Evolutionary conservation across 2,113 vertebrate species (phyloP), one percentile per base, ranked within the genome.

Genomic region (Phasianus colchicus): DNA sequence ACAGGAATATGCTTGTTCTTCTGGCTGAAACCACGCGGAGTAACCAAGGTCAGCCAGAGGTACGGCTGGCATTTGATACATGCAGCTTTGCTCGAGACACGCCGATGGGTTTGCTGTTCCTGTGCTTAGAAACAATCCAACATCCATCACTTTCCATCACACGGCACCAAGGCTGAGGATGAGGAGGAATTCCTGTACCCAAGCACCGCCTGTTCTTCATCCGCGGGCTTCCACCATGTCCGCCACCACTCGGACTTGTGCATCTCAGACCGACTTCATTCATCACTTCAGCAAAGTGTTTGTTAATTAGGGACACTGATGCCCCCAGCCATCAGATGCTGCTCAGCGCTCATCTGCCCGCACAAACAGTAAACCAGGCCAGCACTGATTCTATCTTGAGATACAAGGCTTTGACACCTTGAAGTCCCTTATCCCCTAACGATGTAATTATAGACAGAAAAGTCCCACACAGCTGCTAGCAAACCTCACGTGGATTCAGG

Each of bases 221-320:
- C 5, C 9, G 1, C 11, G 4, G 30, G 32, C 14, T 20, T 40
- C 19, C 3, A 10, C 29, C 57, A 4, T 0, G 5, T 18, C 22
- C n/a, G 17, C 48, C 1, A 54, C 22, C 8, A 52, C 20, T 5
- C 55, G 11, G 25, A n/a, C 14, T 7, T 0, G 5, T 12, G 0
- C 4, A 2, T 22, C 7, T 10, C 67, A 36, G 19, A 9, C 4
- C 25, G 10, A 1, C 86, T 58, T 20, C 2, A 45, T 52, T 6
- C 1, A 16, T 21, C 21, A 2, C 19, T 10, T 52, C 1, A 48
- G 67, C 1, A 25, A 2, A 0, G 8, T 4, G 29, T 3, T n/a
- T 45, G 30, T 21, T 36, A 10, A 27, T 1, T 64, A 29, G 30
- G 66, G 32, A 3, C 75, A 57, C 0, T 13, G 18, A 24, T 2